phyloP scores from a whole-genome alignment of 2,888 invertebrate genomes.

The Amiota communis region DNA sequence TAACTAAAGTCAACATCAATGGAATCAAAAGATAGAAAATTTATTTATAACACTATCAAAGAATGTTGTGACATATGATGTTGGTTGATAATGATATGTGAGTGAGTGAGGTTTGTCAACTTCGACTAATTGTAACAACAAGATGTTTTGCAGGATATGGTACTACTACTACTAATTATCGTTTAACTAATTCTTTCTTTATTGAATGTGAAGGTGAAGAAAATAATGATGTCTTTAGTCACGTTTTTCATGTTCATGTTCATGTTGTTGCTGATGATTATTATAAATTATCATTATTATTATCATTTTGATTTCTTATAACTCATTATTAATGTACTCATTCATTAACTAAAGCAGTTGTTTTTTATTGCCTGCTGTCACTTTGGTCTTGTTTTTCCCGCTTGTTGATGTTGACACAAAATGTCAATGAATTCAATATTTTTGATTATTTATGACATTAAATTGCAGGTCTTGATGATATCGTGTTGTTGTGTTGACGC shows the following conservation, averaged over 20 bases:
- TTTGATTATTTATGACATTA: constrained; percentile 60
- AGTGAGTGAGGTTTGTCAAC: no score
- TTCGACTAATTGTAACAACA: constrained; percentile 12
- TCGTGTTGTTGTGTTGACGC: no score
- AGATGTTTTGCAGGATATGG: constrained; percentile 21
- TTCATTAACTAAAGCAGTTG: neutral
- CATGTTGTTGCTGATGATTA: neutral
- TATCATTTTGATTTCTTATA: constrained; percentile 7
- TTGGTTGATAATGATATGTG: no score
- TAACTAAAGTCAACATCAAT: no score
- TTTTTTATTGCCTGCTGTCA: neutral
- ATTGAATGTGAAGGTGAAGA: constrained; percentile 40
- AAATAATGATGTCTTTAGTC: no score
- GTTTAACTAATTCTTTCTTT: constrained; percentile 45
- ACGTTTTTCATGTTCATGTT: neutral
- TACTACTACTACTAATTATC: constrained; percentile 25
- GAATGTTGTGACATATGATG: no score
- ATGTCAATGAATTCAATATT: constrained; percentile 45
- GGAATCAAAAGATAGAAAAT: no score
- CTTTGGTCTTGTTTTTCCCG: neutral
- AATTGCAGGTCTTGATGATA: constrained; percentile 42
- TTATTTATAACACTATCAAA: no score
- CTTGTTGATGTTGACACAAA: constrained; percentile 11
- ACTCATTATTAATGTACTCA: constrained; percentile 8
- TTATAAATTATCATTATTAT: constrained; percentile 22